Base-by-base conservation (phyloP, 2,797 vertebrate species). In the Ctenopoma kingsleyae region DNA sequence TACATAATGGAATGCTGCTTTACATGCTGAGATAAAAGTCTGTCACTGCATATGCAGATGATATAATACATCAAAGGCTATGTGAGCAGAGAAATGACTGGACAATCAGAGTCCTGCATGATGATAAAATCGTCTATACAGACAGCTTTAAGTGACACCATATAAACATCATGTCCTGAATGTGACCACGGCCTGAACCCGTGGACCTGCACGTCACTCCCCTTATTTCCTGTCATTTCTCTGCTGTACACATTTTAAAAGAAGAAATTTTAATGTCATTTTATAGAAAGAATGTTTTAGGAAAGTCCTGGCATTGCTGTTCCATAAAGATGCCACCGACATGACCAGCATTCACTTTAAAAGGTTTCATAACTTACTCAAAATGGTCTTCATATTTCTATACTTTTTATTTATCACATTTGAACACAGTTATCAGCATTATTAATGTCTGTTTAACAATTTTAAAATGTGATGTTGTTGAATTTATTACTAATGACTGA, bases 1-100 rank as follows among this genome's bases (percentile, higher is more conserved):
- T n/a, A 59, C 5, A 66, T 22, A 47, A 51, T 16, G 6, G 20
- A 38, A 61, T 52, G 49, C 11, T 46, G 22, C 57, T 58, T 64
- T 35, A 27, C 23, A 40, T 22, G 16, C 10, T 40, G 35, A 64
- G 51, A n/a, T 4, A 13, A 56, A 50, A 8, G 10, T 27, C 40
- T 15, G 6, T 27, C 17, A n/a, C 27, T 63, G 46, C n/a, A 41
- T 35, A 27, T 25, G 17, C n/a, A 1, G 30, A 16, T 5, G 15
- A 58, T 13, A 19, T 35, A 43, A 58, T 13, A 0, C 20, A 16
- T 30, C 3, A 49, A 41, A 23, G 11, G 35, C 46, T 40, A 35
- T 30, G 36, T n/a, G 17, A 8, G 6, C 25, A 3, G 13, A 22
- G 30, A 35, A 22, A 40, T 48, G 3, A 46, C 23, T 30, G 9